These are phyloP conservation scores for Formica exsecta DNA, from an alignment of 1,140 invertebrate genomes.

Conservation along the genomic window DNA sequence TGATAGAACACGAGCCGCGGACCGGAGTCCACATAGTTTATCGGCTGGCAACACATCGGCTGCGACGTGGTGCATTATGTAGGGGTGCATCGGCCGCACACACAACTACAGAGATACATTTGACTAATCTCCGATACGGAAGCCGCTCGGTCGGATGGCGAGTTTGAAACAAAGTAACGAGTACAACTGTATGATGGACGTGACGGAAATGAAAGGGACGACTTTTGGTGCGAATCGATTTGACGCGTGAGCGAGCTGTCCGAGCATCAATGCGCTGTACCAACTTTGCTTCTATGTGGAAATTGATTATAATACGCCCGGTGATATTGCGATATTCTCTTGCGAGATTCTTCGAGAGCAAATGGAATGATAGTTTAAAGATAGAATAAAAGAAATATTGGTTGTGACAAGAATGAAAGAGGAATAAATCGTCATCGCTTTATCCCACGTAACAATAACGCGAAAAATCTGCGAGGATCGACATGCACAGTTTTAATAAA, in stretches of 20 bases:
- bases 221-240: slow-evolving; percentile 38
- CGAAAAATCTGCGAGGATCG: slow-evolving; percentile 56
- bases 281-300: background rate
- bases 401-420: slow-evolving; percentile 49
- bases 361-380: background rate
- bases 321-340: background rate
- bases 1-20: slow-evolving; percentile 51
- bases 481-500: slow-evolving; percentile 67
- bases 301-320: background rate
- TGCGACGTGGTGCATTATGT: slow-evolving; percentile 22
- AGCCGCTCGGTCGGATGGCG: slow-evolving; percentile 13
- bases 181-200: slow-evolving; percentile 2
- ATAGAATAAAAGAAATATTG: slow-evolving; percentile 37
- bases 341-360: slow-evolving; percentile 10
- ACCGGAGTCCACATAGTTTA: slow-evolving; percentile 47
- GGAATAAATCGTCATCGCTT: slow-evolving; percentile 61
- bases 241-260: slow-evolving; percentile 4
- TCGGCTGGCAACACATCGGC: slow-evolving; percentile 52
- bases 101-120: slow-evolving; percentile 65
- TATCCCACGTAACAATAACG: slow-evolving; percentile 69
- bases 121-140: slow-evolving; percentile 68
- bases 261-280: background rate
- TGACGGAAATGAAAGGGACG: slow-evolving; percentile 23
- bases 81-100: slow-evolving; percentile 16
- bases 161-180: slow-evolving; percentile 56